Evolutionary conservation across 2,113 vertebrate genomes (phyloP), one percentile per base, ranked within the genome.

Genomic region (Lontra canadensis): DNA sequence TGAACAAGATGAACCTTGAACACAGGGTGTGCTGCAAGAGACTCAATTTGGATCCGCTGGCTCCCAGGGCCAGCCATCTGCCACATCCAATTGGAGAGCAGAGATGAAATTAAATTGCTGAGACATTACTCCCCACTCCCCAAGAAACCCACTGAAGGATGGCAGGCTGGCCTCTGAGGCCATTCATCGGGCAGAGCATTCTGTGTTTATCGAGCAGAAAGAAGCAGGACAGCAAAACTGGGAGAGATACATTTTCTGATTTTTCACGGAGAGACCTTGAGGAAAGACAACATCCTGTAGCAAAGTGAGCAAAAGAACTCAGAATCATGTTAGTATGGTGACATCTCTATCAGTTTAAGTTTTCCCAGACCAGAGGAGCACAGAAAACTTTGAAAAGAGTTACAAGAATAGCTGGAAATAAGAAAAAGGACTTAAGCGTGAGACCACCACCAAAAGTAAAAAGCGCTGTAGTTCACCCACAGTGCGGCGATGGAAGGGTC

Each of bases 51-150:
- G 29, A 74, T 82, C 52, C 1, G 2, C 91, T 80, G 79, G 6
- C 67, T 96, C 73, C 65, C 36, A 17, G 55, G 31, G 79, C 49
- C 87, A 74, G 95, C 88, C 88, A 83, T 93, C 97, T 96, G 96
- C 83, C 69, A 10, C 52, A 26, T 59, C 55, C 78, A 47, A 55
- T 0, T n/a, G 74, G 78, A n/a, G 12, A 86, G 49, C 47, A 78
- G 71, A 80, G 88, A 86, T 21, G 34, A 84, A 47, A 93, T 82
- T 31, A 47, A 73, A 73, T 52, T 20, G 59, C 63, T 78, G n/a
- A 0, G 0, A 57, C 21, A 23, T n/a, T 47, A 39, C 42, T 79
- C 14, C 36, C 29, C 0, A 4, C 39, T 71, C 55, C 44, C 67
- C 83, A 31, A 85, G 95, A 96, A 90, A 74, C 21, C 25, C 63